Conservation (phyloP, 2,797 vertebrate genomes). For the Cyclura pinguis region DNA sequence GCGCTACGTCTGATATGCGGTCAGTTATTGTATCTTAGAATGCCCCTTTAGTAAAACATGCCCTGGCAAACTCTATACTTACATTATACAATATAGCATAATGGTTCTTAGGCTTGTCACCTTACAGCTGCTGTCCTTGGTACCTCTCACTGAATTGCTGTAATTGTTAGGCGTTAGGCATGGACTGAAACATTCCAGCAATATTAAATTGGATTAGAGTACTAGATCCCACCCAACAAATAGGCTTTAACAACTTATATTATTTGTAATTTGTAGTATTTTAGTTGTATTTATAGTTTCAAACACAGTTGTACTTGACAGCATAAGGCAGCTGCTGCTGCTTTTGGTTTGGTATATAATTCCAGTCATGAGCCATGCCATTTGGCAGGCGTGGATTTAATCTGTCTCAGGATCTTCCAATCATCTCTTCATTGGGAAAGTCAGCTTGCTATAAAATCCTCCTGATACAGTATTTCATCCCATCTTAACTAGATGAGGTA, state of each 20-base stretch:
- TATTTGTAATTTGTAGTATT: not conserved
- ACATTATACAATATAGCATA: not conserved
- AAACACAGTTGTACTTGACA: not conserved
- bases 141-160: not conserved
- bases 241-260: not conserved
- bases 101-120: not conserved
- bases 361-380: not conserved
- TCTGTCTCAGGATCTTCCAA: no score
- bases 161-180: not conserved
- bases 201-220: not conserved
- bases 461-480: not conserved
- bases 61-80: not conserved
- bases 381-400: not conserved
- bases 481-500: not conserved
- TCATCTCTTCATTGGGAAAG: not conserved
- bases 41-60: not conserved
- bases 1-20: not conserved
- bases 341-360: not conserved
- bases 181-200: not conserved
- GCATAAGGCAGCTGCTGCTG: not conserved
- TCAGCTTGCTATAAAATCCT: not conserved
- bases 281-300: no score
- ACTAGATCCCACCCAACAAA: not conserved
- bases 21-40: not conserved
- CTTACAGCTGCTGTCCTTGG: slow-evolving; percentile 7